phyloP scores from a whole-genome alignment of 2,888 invertebrate species.

The Lepetodrilus schrolli region DNA sequence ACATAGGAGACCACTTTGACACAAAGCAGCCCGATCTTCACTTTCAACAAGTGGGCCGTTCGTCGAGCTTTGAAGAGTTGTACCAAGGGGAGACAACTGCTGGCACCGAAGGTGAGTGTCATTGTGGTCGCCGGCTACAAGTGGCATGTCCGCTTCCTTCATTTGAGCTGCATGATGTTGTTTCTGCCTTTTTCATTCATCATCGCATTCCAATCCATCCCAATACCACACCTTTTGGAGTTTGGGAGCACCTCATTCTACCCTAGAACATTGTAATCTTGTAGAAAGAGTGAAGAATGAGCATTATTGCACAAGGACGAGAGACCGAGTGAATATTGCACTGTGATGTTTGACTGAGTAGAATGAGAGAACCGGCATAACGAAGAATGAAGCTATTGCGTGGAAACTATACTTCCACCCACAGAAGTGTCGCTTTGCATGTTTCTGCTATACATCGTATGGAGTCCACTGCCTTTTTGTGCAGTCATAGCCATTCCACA shows the following conservation, averaged over 20 bases:
- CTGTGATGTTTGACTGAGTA: slow-evolving; percentile 21
- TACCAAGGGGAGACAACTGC: slow-evolving; percentile 50
- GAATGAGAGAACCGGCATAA: slow-evolving; percentile 4
- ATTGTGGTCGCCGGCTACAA: slow-evolving; percentile 24
- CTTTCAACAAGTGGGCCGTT: slow-evolving; percentile 50
- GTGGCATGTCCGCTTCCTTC: slow-evolving; percentile 28
- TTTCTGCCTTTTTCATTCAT: slow-evolving; percentile 30
- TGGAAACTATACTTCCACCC: not conserved
- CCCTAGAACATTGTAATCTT: not conserved
- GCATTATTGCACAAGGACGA: slow-evolving; percentile 18
- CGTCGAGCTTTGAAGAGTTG: slow-evolving; percentile 68
- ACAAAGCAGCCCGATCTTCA: slow-evolving; percentile 63
- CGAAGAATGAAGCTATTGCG: not conserved
- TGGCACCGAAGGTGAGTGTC: slow-evolving; percentile 37
- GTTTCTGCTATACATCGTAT: slow-evolving; percentile 10
- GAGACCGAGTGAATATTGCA: slow-evolving; percentile 15
- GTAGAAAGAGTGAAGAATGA: slow-evolving; percentile 23
- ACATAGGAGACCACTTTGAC: slow-evolving; percentile 70
- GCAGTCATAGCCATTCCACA: slow-evolving; percentile 31
- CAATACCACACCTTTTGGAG: slow-evolving; percentile 12
- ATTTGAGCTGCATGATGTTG: slow-evolving; percentile 28
- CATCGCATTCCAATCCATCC: slow-evolving; percentile 20
- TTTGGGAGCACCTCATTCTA: slow-evolving; percentile 25
- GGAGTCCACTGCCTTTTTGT: slow-evolving; percentile 13
- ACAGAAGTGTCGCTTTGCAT: slow-evolving; percentile 16